These are phyloP conservation scores for Gonioctena quinquepunctata DNA, from an alignment of 1,140 invertebrate species.

Conservation along the genomic window DNA sequence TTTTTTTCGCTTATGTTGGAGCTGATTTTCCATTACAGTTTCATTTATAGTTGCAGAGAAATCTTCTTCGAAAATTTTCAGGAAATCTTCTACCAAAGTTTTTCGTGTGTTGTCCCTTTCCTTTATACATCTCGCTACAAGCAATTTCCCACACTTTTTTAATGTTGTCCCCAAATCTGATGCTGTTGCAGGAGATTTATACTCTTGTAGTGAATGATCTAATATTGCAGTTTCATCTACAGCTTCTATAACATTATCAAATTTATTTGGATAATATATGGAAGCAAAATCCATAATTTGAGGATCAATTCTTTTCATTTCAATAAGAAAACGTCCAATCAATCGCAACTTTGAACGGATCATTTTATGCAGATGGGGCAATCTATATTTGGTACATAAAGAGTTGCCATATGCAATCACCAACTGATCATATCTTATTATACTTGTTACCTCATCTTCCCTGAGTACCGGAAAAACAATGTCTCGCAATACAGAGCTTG, in stretches of 20 bases:
- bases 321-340: neutral
- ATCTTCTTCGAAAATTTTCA: conserved; percentile 7
- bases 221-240: neutral
- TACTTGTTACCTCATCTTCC: neutral
- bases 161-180: neutral
- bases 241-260: neutral
- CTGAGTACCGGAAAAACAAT: neutral
- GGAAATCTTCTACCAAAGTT: conserved; percentile 1
- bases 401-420: neutral
- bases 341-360: neutral
- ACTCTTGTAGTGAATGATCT: neutral
- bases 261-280: neutral
- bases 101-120: neutral
- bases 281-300: too few species aligned
- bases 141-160: neutral
- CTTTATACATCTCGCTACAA: neutral
- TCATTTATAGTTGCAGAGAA: neutral
- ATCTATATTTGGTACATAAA: neutral
- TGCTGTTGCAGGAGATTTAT: conserved; percentile 6
- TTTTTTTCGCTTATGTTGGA: conserved; percentile 5
- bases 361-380: neutral
- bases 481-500: neutral
- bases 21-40: conserved; percentile 5
- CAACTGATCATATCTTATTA: neutral
- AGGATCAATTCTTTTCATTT: too few species aligned